A percentile compares a stretch with the other conserved stretches of the same genome.
Conservation (phyloP, 2,888 invertebrate genomes). For the Volucella zonaria region DNA sequence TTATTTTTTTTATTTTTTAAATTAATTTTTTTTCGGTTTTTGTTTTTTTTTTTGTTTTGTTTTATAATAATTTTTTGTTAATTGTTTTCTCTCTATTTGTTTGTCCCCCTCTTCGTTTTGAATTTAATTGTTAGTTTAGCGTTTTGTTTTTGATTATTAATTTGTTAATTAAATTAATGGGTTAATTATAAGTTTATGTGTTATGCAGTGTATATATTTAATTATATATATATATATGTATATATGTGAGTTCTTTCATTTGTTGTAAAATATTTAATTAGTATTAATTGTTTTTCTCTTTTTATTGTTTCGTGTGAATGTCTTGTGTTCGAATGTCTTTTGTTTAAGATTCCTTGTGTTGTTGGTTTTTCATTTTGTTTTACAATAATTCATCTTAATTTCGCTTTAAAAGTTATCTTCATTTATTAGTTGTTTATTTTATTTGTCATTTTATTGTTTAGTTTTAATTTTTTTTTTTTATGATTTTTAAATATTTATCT, state of each 20-base stretch:
- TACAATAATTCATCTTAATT: conserved; percentile 22
- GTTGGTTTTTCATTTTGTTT: conserved; percentile 9
- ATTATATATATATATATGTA: conserved; percentile 60
- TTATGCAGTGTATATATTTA: conserved; percentile 55
- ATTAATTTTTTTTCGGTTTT: background rate
- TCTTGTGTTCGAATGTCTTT: conserved; percentile 72
- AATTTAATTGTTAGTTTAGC: conserved; percentile 35
- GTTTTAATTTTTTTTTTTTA: conserved; percentile 49
- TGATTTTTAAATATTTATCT: conserved; percentile 54
- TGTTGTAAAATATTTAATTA: conserved; percentile 75
- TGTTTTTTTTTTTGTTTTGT: no score
- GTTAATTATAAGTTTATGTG: conserved; percentile 68
- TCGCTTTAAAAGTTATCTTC: conserved; percentile 36
- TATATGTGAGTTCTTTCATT: conserved; percentile 66
- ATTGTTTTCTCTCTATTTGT: conserved; percentile 52
- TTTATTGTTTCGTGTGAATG: conserved; percentile 80
- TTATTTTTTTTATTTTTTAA: conserved; percentile 56
- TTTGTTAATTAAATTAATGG: conserved; percentile 70
- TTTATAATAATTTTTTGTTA: conserved; percentile 23
- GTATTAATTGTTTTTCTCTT: conserved; percentile 62
- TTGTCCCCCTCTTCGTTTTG: conserved; percentile 46
- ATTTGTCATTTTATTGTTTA: conserved; percentile 56
- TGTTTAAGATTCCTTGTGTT: background rate
- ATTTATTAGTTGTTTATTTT: conserved; percentile 36
- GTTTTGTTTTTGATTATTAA: conserved; percentile 59